phyloP scores from a whole-genome alignment of 2,797 vertebrate genomes.

The Argyrosomus regius region DNA sequence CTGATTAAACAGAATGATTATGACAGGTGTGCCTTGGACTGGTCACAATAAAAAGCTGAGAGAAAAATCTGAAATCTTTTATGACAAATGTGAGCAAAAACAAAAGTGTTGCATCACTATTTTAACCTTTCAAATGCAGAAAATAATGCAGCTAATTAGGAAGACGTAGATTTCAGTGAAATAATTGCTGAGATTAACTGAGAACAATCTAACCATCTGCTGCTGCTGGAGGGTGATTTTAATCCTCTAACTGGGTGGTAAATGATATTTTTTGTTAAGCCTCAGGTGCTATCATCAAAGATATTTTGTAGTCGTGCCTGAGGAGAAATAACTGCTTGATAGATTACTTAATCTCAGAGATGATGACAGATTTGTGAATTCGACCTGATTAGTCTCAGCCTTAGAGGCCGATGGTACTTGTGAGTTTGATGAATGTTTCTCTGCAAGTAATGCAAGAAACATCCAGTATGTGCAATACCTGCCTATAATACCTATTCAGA shows the following conservation, averaged over 20 bases:
- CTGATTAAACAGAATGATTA: no score
- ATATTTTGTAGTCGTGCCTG: not conserved
- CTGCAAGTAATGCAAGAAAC: not conserved
- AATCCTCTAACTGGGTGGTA: not conserved
- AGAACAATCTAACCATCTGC: slow-evolving; percentile 14
- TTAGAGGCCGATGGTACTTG: not conserved
- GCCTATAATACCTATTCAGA: not conserved
- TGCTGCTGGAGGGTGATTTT: slow-evolving; percentile 14
- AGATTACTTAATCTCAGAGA: not conserved
- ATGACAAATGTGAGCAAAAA: no score
- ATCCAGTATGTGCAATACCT: not conserved
- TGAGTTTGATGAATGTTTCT: not conserved
- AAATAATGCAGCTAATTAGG: slow-evolving; percentile 14
- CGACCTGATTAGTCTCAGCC: not conserved
- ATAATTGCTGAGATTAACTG: slow-evolving; percentile 17
- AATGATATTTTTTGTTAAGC: slow-evolving; percentile 21
- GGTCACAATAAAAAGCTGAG: no score
- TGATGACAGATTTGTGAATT: slow-evolving; percentile 1
- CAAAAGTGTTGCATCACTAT: not conserved
- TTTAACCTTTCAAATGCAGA: not conserved
- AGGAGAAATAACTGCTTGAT: slow-evolving; percentile 11
- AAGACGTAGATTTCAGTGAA: not conserved
- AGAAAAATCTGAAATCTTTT: no score
- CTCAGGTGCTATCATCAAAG: slow-evolving; percentile 4
- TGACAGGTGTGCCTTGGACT: no score